phyloP scores from a whole-genome alignment of 2,888 invertebrate species.

The Bhutanitis thaidina region DNA sequence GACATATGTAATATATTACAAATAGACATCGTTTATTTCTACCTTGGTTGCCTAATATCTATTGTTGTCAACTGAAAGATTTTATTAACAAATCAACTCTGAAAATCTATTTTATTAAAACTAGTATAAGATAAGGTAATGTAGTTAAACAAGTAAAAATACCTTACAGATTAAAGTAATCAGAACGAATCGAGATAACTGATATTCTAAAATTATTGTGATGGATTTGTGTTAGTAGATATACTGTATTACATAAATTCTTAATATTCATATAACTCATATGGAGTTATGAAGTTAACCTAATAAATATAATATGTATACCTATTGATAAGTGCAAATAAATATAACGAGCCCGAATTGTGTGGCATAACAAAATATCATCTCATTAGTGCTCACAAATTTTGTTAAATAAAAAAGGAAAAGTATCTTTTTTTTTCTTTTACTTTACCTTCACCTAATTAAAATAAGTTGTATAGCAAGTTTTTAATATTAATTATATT shows the following conservation, averaged over 20 bases:
- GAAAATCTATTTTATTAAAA: conserved; percentile 60
- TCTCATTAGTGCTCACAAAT: conserved; percentile 16
- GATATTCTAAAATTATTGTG: conserved; percentile 79
- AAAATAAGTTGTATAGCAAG: too few species aligned
- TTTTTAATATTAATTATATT: too few species aligned
- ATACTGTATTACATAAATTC: conserved; percentile 50
- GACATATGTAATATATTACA: conserved; percentile 19
- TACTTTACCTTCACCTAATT: too few species aligned
- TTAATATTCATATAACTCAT: conserved; percentile 32
- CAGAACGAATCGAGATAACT: conserved; percentile 72
- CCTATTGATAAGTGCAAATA: conserved; percentile 20
- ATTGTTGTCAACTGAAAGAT: conserved; percentile 66
- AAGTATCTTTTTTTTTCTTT: not conserved
- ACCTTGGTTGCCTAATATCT: conserved; percentile 39
- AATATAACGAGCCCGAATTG: conserved; percentile 5
- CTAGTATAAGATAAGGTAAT: conserved; percentile 30
- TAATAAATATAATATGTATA: conserved; percentile 26
- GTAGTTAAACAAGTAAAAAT: conserved; percentile 29
- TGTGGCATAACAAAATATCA: conserved; percentile 11
- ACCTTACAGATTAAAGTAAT: conserved; percentile 42
- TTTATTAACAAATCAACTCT: conserved; percentile 68
- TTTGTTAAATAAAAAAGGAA: conserved; percentile 17
- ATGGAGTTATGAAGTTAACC: conserved; percentile 26
- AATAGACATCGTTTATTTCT: conserved; percentile 24
- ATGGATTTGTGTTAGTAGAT: conserved; percentile 73